Conservation (phyloP, 1,140 invertebrate genomes). For the Drosophila tani region DNA sequence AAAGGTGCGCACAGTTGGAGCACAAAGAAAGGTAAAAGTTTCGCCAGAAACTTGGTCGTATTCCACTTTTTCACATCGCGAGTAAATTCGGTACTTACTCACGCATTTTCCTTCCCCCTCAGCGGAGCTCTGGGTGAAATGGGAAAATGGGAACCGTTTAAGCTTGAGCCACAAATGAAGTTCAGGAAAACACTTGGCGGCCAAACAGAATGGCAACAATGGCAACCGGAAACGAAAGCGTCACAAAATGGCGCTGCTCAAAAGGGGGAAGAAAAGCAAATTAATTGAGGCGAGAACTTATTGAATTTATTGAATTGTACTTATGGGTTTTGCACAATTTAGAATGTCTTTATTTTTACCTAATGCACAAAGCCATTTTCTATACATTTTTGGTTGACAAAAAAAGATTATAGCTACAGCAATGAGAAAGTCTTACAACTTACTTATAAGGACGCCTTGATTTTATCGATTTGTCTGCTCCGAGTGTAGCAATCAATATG, state of each 20-base stretch:
- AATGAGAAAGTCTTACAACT: neutral
- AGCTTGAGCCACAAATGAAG: constrained; percentile 43
- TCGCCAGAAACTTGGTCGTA: constrained; percentile 32
- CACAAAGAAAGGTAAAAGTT: constrained; percentile 40
- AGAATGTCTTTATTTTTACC: neutral
- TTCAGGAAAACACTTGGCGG: constrained; percentile 33
- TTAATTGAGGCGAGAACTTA: neutral
- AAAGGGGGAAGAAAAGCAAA: neutral
- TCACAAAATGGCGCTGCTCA: constrained; percentile 2
- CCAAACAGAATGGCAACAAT: constrained; percentile 15
- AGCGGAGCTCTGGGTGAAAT: constrained; percentile 9
- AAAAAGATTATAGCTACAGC: neutral
- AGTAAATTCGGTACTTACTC: constrained; percentile 28
- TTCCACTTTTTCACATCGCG: constrained; percentile 6
- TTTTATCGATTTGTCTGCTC: constrained; percentile 14
- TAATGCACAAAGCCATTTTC: neutral
- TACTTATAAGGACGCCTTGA: neutral
- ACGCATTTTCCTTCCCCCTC: constrained; percentile 15
- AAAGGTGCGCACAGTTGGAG: constrained; percentile 13
- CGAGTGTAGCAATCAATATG: constrained; percentile 29
- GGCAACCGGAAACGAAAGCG: constrained; percentile 7
- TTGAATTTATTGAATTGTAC: neutral
- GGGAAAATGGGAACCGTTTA: constrained; percentile 25
- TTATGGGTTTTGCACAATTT: too few relatives aligned
- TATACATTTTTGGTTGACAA: neutral